Evolutionary conservation across 1,140 invertebrate species (phyloP).

Genomic region (Tenebrio molitor): DNA sequence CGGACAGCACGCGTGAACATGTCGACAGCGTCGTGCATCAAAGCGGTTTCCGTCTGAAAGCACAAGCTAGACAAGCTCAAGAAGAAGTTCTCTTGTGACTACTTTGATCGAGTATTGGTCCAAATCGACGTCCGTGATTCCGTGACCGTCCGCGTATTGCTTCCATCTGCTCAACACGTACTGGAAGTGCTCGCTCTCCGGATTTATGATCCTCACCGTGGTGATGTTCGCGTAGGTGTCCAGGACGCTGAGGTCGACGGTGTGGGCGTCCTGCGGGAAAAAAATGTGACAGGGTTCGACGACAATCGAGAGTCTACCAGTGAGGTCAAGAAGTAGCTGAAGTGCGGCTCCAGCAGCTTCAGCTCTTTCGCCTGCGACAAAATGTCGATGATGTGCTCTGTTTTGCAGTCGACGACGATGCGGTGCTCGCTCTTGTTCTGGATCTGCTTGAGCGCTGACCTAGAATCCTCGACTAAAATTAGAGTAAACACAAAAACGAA

Average conservation of each 20-base stretch:
- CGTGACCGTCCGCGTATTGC: neutral
- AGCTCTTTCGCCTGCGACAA: slow-evolving; percentile 28
- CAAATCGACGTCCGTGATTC: slow-evolving; percentile 9
- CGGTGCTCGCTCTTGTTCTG: slow-evolving; percentile 77
- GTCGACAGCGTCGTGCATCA: slow-evolving; percentile 22
- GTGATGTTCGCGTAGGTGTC: slow-evolving; percentile 6
- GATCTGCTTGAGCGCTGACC: slow-evolving; percentile 83
- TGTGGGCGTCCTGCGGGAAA: slow-evolving; percentile 16
- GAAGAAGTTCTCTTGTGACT: neutral
- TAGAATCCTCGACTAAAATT: neutral
- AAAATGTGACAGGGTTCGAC: neutral
- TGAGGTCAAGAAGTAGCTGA: slow-evolving; percentile 16
- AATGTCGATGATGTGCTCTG: neutral
- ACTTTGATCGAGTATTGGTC: slow-evolving; percentile 8
- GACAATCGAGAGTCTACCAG: neutral
- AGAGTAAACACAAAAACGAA: neutral
- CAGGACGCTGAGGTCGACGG: neutral
- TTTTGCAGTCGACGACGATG: slow-evolving; percentile 32
- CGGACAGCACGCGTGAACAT: neutral
- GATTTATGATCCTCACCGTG: slow-evolving; percentile 15
- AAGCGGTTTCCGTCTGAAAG: slow-evolving; percentile 30
- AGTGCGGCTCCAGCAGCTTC: neutral
- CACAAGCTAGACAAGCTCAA: neutral
- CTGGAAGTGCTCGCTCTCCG: neutral
- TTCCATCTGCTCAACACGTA: neutral